Evolutionary conservation across 2,888 invertebrate species (phyloP), one percentile per base, ranked within the genome.

Genomic region (Amblyteles armatorius): DNA sequence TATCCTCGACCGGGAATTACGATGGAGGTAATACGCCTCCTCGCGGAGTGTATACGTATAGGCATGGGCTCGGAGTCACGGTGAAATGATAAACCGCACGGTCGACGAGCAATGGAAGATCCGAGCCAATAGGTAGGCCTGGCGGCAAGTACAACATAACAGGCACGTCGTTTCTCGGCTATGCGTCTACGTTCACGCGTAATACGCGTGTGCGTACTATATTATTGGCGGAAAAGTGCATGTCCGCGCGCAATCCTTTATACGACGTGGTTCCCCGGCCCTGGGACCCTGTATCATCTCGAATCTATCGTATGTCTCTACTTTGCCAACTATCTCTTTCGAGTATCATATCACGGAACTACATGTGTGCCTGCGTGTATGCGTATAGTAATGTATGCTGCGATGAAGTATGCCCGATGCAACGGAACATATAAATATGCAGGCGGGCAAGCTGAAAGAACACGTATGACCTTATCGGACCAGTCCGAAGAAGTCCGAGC

Each of bases 161-260:
- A 60, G 48, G 74, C 60, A 63, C 67, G 40, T 67, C 67, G 29
- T 63, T 60, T 48, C 74, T 19, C 60, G 63, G 40, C 74, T 44
- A 74, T 63, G 29, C 44, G 60, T 60, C 44, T 44, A 26, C 40
- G 40, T 57, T 36, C 57, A 71, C 52, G 73, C 74, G 74, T 74
- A 74, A 74, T 74, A 74, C 76, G 76, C 65, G 76, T 76, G 76
- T 65, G 76, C 76, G 67, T 55, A 67, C 65, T 67, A 36, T 65
- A 55, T 77, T 67, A 77, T 77, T 52, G 76, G 52, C 67, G 67
- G 67, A 52, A 77, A 77, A 67, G 67, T 55, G 67, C 11, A 77
- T 22, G 76, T 65, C 65, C 52, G 67, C 36, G 76, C 33, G 65
- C 52, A 67, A 77, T 67, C 9, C 22, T 50, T 67, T 16, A 22